Base-by-base conservation (phyloP, 2,888 invertebrate species). In the Ganaspis brasiliensis region DNA sequence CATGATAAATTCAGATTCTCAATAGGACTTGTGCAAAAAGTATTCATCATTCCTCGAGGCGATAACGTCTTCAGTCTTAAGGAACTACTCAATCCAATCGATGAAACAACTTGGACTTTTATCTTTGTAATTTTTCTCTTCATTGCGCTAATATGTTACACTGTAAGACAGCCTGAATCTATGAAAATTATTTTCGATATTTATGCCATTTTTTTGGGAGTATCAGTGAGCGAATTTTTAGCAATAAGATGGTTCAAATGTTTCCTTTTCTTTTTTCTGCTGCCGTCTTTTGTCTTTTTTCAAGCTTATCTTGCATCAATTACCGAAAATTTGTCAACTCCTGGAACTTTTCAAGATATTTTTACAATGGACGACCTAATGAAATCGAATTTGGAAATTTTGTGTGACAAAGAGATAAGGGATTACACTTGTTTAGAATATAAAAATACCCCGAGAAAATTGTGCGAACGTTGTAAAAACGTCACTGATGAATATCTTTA, bases 201-300 rank as follows among this genome's bases (percentile, higher is more conserved):
- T 35, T 49, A 19, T 57, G 57, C 40, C 35, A 59, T 31, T 71
- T 63, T 56, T 49, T 74, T 61, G 37, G 21, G 52, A 26, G 86
- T 79, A 45, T 81, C n/a, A 63, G 40, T 63, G 9, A 35, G 35
- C 12, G 37, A 56, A 24, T 56, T 56, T 56, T 56, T 56, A 24
- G 5, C 16, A 14, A n/a, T 45, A 37, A 67, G 24, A 45, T 67
- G 40, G 21, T 40, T 45, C 6, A 67, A 45, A 26, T 57, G 57
- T 26, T 57, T 57, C 21, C 14, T 56, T 4, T 57, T 57, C 21
- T 57, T 57, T 21, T 26, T 57, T 8, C n/a, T 57, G n/a, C 26
- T 26, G 14, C 31, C 26, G 1, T 26, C 57, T 3, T 57, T 26
- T 57, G 26, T 31, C 10, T 24, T n/a, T 26, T 57, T 31, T 57